Percentiles rank a stretch among this genome's conserved stretches.
phyloP scores from a whole-genome alignment of 1,140 invertebrate genomes.

The Sycobia sp. region DNA sequence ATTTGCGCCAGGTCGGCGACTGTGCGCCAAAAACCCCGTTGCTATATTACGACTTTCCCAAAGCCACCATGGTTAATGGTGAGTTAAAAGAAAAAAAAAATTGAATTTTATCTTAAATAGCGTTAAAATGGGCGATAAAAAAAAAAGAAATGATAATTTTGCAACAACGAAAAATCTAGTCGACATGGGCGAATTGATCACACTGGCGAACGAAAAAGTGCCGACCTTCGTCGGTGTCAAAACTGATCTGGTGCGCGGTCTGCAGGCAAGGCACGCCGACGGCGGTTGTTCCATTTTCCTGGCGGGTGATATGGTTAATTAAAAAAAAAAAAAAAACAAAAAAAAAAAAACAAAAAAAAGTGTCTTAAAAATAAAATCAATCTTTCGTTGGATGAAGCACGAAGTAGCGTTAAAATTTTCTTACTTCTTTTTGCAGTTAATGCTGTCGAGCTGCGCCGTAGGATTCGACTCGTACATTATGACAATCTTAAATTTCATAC shows the following conservation, averaged over 20 bases:
- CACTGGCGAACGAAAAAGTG: slow-evolving; percentile 64
- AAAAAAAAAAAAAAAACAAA: neutral
- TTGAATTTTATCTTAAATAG: too few relatives aligned
- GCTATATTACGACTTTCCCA: slow-evolving; percentile 84
- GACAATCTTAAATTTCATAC: slow-evolving; percentile 69
- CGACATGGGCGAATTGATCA: slow-evolving; percentile 73
- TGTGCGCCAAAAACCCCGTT: slow-evolving; percentile 80
- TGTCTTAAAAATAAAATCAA: too few relatives aligned
- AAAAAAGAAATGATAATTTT: too few relatives aligned
- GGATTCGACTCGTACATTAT: slow-evolving; percentile 75
- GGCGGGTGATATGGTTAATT: slow-evolving; percentile 53
- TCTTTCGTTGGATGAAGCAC: neutral
- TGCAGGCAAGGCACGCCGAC: slow-evolving; percentile 64
- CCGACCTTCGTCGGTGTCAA: slow-evolving; percentile 79
- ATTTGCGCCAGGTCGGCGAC: slow-evolving; percentile 71
- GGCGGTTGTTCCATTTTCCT: slow-evolving; percentile 68
- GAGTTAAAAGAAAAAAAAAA: too few relatives aligned
- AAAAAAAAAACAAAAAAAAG: too few relatives aligned
- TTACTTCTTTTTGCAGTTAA: slow-evolving; percentile 56
- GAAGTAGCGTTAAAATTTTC: neutral
- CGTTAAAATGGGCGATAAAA: too few relatives aligned
- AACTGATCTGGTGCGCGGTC: slow-evolving; percentile 69
- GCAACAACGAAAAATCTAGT: slow-evolving; percentile 71
- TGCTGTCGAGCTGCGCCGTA: slow-evolving; percentile 65
- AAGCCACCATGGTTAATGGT: slow-evolving; percentile 73